Conservation (phyloP, 2,113 vertebrate genomes). For the Pomatostomus ruficeps region DNA sequence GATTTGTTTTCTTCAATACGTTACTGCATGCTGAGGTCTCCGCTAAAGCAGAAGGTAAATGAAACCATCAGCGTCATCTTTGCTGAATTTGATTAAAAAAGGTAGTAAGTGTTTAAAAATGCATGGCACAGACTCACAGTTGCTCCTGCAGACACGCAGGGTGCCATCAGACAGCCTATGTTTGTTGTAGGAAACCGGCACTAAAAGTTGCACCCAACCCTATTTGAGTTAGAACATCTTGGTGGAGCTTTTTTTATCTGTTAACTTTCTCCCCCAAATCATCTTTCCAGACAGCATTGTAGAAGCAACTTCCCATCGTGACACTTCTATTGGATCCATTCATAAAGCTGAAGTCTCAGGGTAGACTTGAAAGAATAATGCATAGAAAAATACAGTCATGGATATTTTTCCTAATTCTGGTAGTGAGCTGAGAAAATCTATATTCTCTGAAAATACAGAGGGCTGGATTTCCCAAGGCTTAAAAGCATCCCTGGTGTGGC, state of each 20-base stretch:
- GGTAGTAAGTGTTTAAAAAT: not conserved
- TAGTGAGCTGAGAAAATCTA: not conserved
- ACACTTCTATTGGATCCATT: not conserved
- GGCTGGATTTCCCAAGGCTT: not conserved
- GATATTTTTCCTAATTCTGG: not conserved
- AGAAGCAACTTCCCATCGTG: not conserved
- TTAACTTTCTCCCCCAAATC: not conserved
- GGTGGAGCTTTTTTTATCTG: not conserved
- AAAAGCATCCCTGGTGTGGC: not conserved
- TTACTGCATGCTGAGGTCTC: not conserved
- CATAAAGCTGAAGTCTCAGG: not conserved
- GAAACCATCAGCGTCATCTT: not conserved
- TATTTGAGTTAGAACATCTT: not conserved
- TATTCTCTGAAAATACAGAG: not conserved
- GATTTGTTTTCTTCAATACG: not conserved
- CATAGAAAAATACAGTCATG: not conserved
- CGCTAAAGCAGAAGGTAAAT: not conserved
- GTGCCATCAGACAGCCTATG: not conserved
- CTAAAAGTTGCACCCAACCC: not conserved
- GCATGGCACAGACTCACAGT: not conserved
- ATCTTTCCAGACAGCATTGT: not conserved
- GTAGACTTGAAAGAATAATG: not conserved
- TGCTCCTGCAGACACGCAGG: not conserved
- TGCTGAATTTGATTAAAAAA: not conserved
- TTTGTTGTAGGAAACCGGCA: not conserved